phyloP scores from a whole-genome alignment of 2,888 invertebrate species.

The Rosalia funebris region DNA sequence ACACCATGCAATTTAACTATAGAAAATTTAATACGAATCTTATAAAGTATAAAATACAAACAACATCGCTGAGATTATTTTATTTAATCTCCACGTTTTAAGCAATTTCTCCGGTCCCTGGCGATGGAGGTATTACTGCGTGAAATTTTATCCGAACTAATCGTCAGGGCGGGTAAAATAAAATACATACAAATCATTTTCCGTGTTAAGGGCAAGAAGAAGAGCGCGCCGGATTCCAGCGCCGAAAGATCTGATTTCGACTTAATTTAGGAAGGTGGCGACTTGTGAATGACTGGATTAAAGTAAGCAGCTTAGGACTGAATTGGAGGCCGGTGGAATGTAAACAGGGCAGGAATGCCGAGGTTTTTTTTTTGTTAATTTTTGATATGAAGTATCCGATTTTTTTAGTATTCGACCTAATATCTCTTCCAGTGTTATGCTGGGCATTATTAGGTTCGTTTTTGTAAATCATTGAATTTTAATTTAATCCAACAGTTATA shows the following conservation, averaged over 20 bases:
- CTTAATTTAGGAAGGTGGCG: slow-evolving; percentile 54
- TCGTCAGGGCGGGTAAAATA: slow-evolving; percentile 42
- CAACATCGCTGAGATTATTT: slow-evolving; percentile 27
- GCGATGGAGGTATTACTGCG: slow-evolving; percentile 25
- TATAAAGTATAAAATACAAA: too few relatives aligned
- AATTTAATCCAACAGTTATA: too few relatives aligned
- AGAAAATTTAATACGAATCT: too few relatives aligned
- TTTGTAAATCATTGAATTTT: too few relatives aligned
- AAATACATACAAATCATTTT: slow-evolving; percentile 50
- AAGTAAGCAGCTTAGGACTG: slow-evolving; percentile 50
- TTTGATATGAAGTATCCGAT: too few relatives aligned
- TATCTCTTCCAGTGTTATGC: too few relatives aligned
- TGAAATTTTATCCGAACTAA: slow-evolving; percentile 49
- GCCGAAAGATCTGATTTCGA: slow-evolving; percentile 50
- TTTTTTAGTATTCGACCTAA: too few relatives aligned
- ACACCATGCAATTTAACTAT: too few relatives aligned
- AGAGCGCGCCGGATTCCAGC: slow-evolving; percentile 38
- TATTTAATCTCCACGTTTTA: slow-evolving; percentile 27
- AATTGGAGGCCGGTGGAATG: slow-evolving; percentile 29
- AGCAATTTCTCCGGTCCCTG: neutral
- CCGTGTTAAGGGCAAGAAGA: slow-evolving; percentile 43
- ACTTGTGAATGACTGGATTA: slow-evolving; percentile 55
- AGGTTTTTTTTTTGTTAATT: neutral
- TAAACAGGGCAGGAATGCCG: slow-evolving; percentile 6
- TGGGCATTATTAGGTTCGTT: too few relatives aligned